Base-by-base conservation (phyloP, 1,140 invertebrate species). In the Chironomus striatipennis region DNA sequence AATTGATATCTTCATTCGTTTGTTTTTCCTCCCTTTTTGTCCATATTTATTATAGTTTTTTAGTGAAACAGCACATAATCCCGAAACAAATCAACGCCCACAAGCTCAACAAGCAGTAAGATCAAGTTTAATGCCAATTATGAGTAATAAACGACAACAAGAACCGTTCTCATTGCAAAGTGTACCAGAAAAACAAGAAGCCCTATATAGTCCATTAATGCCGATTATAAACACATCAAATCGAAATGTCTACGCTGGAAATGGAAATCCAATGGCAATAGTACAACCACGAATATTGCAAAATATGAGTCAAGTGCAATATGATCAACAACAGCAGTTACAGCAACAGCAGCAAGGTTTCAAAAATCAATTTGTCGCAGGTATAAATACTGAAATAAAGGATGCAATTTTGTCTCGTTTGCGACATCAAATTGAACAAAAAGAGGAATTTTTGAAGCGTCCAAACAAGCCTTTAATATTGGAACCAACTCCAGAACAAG, bases 61-160 rank as follows among this genome's bases (percentile, higher is more conserved):
- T 81, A 89, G 91, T 74, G 92, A 93, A 80, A 92, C 91, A 72
- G 93, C 93, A 4, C 91, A 95, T 80, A 92, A 93, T 80, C 92
- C 93, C 34, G 89, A 93, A 81, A 90, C 91, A 75, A 94, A 94
- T 84, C 90, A 89, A 80, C 72, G 72, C 5, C 72, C 24, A 20
- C 21, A 42, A 73, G 79, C 74, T 74, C 74, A 43, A 47, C 12
- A 24, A 73, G n/a, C 21, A 17, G 21, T 42, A 10, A 17, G 17
- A 10, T 12, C 73, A 21, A 73, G 67, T 72, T 72, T 72, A 72
- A 12, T 72, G 67, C 17, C 17, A 3, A 7, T 34, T 34, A 34
- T 34, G 24, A 34, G 24, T 34, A 34, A 34, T 34, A 34, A 34
- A 34, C 24, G 43, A 74, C 15, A n/a, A 21, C 10, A 15, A 67